Percentiles rank a stretch among this genome's conserved stretches.
Evolutionary conservation across 2,113 vertebrate species (phyloP).

Genomic region (Aspidoscelis tigris): DNA sequence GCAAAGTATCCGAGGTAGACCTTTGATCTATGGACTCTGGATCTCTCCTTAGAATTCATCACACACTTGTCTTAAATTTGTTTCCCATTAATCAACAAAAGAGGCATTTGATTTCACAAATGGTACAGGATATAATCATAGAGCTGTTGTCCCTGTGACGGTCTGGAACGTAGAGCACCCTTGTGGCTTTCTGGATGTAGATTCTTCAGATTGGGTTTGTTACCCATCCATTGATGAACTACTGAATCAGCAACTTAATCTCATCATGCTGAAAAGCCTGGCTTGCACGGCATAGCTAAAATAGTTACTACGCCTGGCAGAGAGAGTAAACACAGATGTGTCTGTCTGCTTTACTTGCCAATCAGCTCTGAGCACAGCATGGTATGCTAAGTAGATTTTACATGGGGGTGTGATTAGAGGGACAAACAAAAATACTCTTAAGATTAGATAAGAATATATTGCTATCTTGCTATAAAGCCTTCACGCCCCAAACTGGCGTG

Average conservation of each 20-base stretch:
- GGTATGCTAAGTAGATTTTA: background rate
- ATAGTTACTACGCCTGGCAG: background rate
- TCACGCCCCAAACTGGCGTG: background rate
- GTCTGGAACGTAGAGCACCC: background rate
- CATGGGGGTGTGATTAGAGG: too few relatives aligned
- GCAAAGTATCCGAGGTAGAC: too few relatives aligned
- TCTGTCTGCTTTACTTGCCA: background rate
- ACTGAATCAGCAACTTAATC: background rate
- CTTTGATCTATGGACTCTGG: background rate
- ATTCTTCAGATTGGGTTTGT: background rate
- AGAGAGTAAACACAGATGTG: background rate
- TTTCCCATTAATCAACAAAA: background rate
- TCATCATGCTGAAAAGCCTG: background rate
- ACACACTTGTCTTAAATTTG: too few relatives aligned
- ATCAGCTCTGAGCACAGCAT: background rate
- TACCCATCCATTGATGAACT: background rate
- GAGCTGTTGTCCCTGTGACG: background rate
- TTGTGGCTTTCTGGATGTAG: background rate
- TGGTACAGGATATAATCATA: background rate
- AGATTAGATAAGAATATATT: constrained; percentile 2
- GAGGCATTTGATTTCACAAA: background rate
- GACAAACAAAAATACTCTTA: background rate
- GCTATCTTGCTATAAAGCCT: constrained; percentile 3
- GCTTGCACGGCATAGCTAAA: background rate
- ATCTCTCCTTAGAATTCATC: too few relatives aligned